Evolutionary conservation across 2,797 vertebrate genomes (phyloP).

Genomic region (Pipistrellus pipistrellus): DNA sequence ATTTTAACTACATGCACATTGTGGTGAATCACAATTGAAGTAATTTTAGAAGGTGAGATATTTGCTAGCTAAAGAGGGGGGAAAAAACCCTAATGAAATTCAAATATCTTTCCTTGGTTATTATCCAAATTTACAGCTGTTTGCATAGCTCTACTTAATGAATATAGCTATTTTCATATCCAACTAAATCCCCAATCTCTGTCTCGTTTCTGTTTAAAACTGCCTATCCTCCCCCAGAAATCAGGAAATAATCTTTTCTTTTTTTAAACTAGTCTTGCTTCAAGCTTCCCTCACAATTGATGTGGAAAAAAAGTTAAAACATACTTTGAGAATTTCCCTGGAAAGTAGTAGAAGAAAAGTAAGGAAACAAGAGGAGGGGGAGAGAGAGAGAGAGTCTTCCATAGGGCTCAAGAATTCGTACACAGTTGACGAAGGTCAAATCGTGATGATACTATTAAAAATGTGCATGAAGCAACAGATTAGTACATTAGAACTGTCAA

Average conservation of each 20-base stretch:
- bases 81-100: slow-evolving; percentile 71
- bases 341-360: slow-evolving; percentile 51
- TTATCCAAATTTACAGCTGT: slow-evolving; percentile 79
- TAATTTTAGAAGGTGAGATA: slow-evolving; percentile 82
- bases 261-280: slow-evolving; percentile 69
- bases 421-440: neutral
- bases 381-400: neutral
- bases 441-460: neutral
- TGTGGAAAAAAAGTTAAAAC: slow-evolving; percentile 6
- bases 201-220: slow-evolving; percentile 69
- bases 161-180: slow-evolving; percentile 75
- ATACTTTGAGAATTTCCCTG: slow-evolving; percentile 64
- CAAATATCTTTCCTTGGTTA: slow-evolving; percentile 76
- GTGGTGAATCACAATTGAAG: slow-evolving; percentile 80
- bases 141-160: slow-evolving; percentile 73
- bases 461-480: neutral
- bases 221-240: slow-evolving; percentile 66
- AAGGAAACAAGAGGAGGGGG: neutral
- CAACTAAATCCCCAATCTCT: slow-evolving; percentile 63
- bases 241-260: slow-evolving; percentile 63
- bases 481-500: neutral
- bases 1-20: slow-evolving; percentile 78
- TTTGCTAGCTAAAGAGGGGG: slow-evolving; percentile 75
- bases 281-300: slow-evolving; percentile 56
- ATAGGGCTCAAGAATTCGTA: neutral